Base-by-base conservation (phyloP, 2,113 vertebrate species). In the Silurus asotus region DNA sequence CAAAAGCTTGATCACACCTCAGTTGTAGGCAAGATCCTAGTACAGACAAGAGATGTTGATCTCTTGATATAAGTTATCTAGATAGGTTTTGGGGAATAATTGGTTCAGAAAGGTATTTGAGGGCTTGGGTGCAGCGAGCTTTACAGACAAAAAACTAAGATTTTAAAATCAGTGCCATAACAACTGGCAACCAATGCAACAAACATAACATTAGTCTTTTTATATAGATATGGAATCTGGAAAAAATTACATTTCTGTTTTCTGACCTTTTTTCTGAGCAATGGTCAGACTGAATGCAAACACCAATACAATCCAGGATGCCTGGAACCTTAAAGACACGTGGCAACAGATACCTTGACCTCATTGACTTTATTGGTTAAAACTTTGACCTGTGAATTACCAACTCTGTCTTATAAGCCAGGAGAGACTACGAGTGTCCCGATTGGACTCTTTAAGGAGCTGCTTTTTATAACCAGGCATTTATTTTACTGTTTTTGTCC, bases 341-440 rank as follows among this genome's bases (percentile, higher is more conserved):
- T 23, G 49, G 13, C 17, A 9, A 0, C 3, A 7, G n/a, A 78
- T 58, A 37, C 8, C 15, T 53, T 78, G 53, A 37, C 23, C 19
- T 76, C 51, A 14, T 76, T 76, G 10, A 76, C 49, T 25, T 53
- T 8, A 55, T 55, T 55, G 20, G 6, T 0, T 15, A 55, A 51
- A 76, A 76, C 74, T 76, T 76, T 76, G 51, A 76, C 51, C 51
- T 55, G 49, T 76, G 74, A 76, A 76, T 55, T 25, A 23, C 23
- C 11, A 14, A 15, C 0, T 3, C 19, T 49, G 49, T 14, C 51
- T 51, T n/a, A 6, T 55, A 10, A 14, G 49, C 11, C 51, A 55
- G 9, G 7, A 53, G 49, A 53, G 53, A 13, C 10, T 49, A n/a
- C 49, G 7, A 9, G 20, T 1, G 11, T 75, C 17, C 17, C 69